These are phyloP conservation scores for mouse (Mus musculus) DNA, from an alignment of 2,113 vertebrate species.

Conservation along the genomic window DNA sequence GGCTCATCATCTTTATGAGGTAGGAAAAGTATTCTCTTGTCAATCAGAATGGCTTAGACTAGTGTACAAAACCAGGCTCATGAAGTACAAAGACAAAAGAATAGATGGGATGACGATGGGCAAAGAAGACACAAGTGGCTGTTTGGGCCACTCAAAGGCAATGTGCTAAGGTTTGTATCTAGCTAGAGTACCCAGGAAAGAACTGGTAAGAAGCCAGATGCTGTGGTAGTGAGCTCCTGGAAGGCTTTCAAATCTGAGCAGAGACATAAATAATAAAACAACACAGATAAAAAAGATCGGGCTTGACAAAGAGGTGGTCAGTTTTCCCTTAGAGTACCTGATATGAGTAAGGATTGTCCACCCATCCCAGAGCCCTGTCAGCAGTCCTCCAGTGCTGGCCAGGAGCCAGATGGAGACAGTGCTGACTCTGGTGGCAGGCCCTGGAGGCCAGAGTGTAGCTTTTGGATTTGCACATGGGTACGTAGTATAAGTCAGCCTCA, in stretches of 20 bases:
- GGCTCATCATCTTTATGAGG: neutral
- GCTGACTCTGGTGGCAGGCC: neutral
- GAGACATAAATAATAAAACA: neutral
- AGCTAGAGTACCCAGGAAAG: neutral
- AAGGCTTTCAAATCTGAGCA: neutral
- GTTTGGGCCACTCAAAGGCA: neutral
- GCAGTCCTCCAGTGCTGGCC: neutral
- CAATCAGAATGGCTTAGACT: neutral
- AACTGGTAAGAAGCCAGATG: neutral
- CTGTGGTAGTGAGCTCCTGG: neutral
- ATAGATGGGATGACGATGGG: neutral
- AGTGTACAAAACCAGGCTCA: neutral
- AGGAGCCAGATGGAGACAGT: neutral
- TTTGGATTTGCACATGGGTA: neutral
- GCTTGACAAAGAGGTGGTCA: neutral
- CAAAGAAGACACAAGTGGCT: neutral
- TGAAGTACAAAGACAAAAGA: neutral
- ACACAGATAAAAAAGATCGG: neutral
- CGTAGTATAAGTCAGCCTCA: too few relatives aligned
- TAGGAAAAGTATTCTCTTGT: neutral
- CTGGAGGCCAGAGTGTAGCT: neutral
- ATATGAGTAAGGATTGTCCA: neutral
- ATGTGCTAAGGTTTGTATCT: neutral
- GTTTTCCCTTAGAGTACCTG: neutral
- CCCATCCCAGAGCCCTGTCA: neutral